Percentiles rank a stretch among this genome's conserved stretches.
Conservation (phyloP, 2,797 vertebrate species). For the Paedocypris micromegethes region DNA sequence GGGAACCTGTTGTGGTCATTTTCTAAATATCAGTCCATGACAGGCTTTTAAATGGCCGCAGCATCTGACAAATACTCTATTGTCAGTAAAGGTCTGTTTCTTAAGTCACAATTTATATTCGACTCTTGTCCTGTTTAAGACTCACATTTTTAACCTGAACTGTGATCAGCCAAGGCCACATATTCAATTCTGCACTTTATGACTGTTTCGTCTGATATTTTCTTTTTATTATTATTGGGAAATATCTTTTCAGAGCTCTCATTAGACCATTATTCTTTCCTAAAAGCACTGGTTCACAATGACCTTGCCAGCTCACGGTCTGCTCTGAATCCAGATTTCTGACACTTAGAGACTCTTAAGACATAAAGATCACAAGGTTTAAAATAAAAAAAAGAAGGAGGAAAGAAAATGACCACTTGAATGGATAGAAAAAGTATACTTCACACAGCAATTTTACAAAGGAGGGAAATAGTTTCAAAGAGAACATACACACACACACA, state of each 20-base stretch:
- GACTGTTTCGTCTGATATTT: conserved; percentile 4
- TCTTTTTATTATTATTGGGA: no score
- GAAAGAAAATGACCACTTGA: no score
- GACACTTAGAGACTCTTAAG: background rate
- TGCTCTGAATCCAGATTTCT: conserved; percentile 2
- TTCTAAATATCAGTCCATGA: conserved; percentile 30
- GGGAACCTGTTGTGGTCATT: conserved; percentile 15
- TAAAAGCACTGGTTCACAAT: background rate
- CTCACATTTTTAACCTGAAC: conserved; percentile 19
- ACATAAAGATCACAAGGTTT: background rate
- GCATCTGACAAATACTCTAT: conserved; percentile 22
- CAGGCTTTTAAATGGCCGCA: conserved; percentile 29
- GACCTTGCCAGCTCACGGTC: background rate
- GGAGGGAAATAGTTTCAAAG: background rate
- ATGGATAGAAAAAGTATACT: no score
- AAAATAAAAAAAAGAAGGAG: no score
- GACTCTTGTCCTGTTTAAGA: conserved; percentile 36
- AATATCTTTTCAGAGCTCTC: background rate
- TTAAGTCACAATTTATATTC: conserved; percentile 15
- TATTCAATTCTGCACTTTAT: conserved; percentile 23
- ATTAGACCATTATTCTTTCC: background rate
- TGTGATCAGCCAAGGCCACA: conserved; percentile 2
- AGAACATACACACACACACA: background rate
- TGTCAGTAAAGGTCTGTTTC: conserved; percentile 17
- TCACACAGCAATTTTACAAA: no score